Evolutionary conservation across 2,888 invertebrate species (phyloP).

Genomic region (Drosophila neonasuta): DNA sequence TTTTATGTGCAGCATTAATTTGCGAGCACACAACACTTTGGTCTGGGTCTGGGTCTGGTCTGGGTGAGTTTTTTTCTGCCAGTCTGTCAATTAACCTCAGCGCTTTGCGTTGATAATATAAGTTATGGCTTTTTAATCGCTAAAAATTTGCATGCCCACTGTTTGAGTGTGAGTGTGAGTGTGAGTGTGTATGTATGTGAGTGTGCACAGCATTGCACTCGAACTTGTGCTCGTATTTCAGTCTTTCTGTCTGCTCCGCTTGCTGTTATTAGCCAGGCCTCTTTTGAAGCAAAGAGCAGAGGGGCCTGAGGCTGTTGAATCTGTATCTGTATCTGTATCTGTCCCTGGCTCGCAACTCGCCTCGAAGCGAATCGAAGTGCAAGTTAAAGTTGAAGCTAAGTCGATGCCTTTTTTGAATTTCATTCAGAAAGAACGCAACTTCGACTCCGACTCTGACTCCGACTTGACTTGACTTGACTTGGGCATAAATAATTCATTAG

Average conservation of each 20-base stretch:
- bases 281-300: constrained; percentile 8
- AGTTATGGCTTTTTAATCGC: constrained; percentile 80
- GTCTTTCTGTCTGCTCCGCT: constrained; percentile 30
- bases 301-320: not conserved
- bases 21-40: constrained; percentile 50
- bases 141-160: constrained; percentile 71
- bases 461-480: constrained; percentile 12
- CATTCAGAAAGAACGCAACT: constrained; percentile 49
- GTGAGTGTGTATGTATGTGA: not conserved
- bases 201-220: constrained; percentile 43
- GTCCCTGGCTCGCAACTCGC: constrained; percentile 23
- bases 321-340: not conserved
- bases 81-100: constrained; percentile 76
- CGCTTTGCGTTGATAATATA: constrained; percentile 78
- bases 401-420: constrained; percentile 42
- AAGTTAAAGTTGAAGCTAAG: constrained; percentile 53
- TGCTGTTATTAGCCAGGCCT: constrained; percentile 59
- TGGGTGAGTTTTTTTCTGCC: constrained; percentile 63
- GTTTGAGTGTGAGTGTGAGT: constrained; percentile 9
- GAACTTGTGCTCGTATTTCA: constrained; percentile 69
- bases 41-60: constrained; percentile 40
- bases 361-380: constrained; percentile 49
- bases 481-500: constrained; percentile 68
- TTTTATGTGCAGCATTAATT: constrained; percentile 66
- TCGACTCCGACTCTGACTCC: not conserved